Conservation (phyloP, 2,888 invertebrate species). For the Heteromyza rotundicornis region DNA sequence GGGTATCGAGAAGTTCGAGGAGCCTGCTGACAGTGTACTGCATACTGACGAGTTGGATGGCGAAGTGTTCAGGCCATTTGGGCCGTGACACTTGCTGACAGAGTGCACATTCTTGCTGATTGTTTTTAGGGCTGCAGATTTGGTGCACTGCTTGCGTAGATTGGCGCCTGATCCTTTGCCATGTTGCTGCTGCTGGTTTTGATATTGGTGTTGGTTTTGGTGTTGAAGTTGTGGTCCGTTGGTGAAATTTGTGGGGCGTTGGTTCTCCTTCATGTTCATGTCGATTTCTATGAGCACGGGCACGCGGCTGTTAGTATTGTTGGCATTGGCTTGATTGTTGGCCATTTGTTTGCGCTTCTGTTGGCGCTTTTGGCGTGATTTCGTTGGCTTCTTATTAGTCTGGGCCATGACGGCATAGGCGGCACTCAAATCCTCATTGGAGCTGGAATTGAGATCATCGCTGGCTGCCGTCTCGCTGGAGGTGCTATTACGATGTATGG, state of each 20-base stretch:
- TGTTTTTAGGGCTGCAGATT: conserved; percentile 31
- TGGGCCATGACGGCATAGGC: conserved; percentile 32
- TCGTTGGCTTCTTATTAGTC: conserved; percentile 26
- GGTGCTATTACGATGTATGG: conserved; percentile 53
- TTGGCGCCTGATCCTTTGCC: conserved; percentile 19
- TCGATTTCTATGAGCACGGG: not conserved
- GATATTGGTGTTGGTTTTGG: conserved; percentile 15
- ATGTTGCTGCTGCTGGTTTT: conserved; percentile 10
- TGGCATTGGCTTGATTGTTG: not conserved
- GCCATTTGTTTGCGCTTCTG: conserved; percentile 24
- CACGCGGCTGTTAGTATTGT: conserved; percentile 6
- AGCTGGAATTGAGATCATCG: conserved; percentile 50
- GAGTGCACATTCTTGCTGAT: conserved; percentile 20
- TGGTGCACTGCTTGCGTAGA: conserved; percentile 33
- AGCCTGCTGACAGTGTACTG: conserved; percentile 27
- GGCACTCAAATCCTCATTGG: conserved; percentile 46
- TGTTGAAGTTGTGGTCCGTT: conserved; percentile 28
- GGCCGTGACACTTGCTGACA: conserved; percentile 18
- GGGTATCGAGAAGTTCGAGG: conserved; percentile 18
- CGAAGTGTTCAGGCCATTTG: conserved; percentile 9
- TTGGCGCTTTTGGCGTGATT: conserved; percentile 25
- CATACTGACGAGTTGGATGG: conserved; percentile 28
- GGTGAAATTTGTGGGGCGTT: conserved; percentile 11
- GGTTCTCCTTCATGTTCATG: not conserved
- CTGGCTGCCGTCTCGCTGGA: conserved; percentile 48